Evolutionary conservation across 2,888 invertebrate genomes (phyloP).

Genomic region (Lissonota sp.): DNA sequence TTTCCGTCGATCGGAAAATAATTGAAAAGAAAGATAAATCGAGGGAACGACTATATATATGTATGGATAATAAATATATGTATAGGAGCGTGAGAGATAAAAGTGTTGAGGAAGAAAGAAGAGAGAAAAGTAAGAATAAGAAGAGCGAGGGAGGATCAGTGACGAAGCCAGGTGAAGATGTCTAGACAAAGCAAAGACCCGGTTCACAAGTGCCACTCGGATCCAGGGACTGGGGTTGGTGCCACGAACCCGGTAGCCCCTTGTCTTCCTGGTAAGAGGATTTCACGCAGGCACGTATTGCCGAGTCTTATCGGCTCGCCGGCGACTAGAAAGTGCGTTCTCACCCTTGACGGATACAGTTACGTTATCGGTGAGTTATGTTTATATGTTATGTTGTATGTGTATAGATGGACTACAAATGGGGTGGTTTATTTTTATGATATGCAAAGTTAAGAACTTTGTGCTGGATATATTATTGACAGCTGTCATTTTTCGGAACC

Average conservation of each 20-base stretch:
- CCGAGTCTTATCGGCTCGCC: slow-evolving; percentile 82
- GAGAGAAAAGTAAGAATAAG: slow-evolving; percentile 1
- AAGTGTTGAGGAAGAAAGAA: background rate
- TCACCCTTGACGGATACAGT: slow-evolving; percentile 93
- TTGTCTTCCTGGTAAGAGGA: slow-evolving; percentile 75
- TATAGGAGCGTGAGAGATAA: background rate
- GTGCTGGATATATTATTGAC: no score
- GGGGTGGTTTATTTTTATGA: no score
- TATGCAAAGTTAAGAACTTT: no score
- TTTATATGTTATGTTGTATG: background rate
- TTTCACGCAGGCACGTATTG: slow-evolving; percentile 76
- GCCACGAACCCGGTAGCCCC: slow-evolving; percentile 71
- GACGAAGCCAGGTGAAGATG: slow-evolving; percentile 72
- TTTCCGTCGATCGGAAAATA: slow-evolving; percentile 8
- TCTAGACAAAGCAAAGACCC: slow-evolving; percentile 85
- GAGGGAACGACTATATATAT: background rate
- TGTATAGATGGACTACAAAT: no score
- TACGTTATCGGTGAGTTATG: slow-evolving; percentile 93
- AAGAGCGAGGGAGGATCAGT: slow-evolving; percentile 2
- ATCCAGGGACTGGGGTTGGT: slow-evolving; percentile 86
- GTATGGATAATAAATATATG: background rate
- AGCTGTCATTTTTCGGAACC: no score
- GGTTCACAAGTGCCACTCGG: slow-evolving; percentile 89
- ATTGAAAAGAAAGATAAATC: background rate
- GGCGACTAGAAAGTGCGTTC: slow-evolving; percentile 91